A percentile compares a stretch with the other conserved stretches of the same genome.
Conservation (phyloP, 2,797 vertebrate species). For the Dermochelys coriacea region DNA sequence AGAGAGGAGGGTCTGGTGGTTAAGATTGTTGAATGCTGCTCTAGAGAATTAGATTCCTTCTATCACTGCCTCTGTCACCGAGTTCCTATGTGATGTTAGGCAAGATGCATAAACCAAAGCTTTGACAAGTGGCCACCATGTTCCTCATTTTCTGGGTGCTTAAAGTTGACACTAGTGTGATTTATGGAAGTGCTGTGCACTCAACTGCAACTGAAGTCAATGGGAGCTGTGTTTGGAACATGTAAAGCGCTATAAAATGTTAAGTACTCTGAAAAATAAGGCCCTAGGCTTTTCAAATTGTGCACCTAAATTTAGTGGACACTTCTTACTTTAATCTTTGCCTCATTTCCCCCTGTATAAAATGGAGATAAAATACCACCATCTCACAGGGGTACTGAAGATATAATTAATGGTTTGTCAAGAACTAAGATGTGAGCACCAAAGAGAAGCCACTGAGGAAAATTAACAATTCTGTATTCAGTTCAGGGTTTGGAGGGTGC, state of each 20-base stretch:
- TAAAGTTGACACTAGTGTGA: neutral
- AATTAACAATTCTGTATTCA: neutral
- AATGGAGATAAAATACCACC: neutral
- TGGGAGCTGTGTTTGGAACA: neutral
- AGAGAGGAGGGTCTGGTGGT: neutral
- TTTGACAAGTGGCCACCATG: neutral
- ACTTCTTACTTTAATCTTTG: neutral
- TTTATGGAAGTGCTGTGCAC: neutral
- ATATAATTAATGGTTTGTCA: neutral
- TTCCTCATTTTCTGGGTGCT: neutral
- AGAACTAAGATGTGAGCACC: neutral
- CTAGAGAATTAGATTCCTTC: neutral
- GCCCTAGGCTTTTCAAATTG: neutral
- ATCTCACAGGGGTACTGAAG: neutral
- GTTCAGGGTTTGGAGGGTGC: neutral
- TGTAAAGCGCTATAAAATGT: neutral
- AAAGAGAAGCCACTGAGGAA: neutral
- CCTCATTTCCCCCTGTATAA: neutral
- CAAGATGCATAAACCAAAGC: neutral
- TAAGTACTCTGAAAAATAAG: neutral
- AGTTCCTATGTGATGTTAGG: rapidly evolving
- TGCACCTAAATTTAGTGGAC: neutral
- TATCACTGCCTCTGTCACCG: neutral
- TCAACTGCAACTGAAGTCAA: neutral
- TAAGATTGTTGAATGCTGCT: rapidly evolving